phyloP scores from a whole-genome alignment of 2,888 invertebrate genomes.

The Atherix ibis region DNA sequence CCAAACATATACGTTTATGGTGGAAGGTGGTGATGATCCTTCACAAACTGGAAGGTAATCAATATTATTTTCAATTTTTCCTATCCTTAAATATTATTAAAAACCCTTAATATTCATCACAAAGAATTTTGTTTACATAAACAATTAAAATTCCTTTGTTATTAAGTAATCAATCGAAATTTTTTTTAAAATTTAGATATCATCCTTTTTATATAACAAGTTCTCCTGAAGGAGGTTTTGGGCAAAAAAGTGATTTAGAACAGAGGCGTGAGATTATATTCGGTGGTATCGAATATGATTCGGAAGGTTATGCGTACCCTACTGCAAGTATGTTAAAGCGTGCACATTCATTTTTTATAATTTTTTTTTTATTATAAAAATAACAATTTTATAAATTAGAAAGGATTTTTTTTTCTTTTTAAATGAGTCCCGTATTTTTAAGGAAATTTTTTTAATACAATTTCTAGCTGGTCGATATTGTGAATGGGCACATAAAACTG shows the following conservation, averaged over 20 bases:
- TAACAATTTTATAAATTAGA: neutral
- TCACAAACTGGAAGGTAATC: conserved; percentile 57
- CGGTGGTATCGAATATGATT: conserved; percentile 65
- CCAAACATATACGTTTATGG: conserved; percentile 66
- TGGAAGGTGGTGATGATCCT: conserved; percentile 72
- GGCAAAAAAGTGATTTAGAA: conserved; percentile 56
- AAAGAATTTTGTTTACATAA: too few relatives aligned
- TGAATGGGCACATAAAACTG: conserved; percentile 68
- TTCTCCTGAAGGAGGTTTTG: conserved; percentile 71
- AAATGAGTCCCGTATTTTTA: too few relatives aligned
- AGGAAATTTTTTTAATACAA: neutral
- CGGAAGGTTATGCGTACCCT: conserved; percentile 61
- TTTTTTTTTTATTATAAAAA: neutral
- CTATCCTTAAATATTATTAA: neutral
- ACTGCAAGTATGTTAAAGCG: conserved; percentile 44
- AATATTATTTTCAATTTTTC: conserved; percentile 5
- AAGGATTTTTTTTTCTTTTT: too few relatives aligned
- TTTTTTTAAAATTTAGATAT: conserved; percentile 36
- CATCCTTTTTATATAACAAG: conserved; percentile 87
- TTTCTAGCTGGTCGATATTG: conserved; percentile 62
- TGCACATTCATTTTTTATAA: neutral
- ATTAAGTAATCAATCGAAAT: neutral
- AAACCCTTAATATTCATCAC: neutral
- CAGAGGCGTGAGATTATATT: conserved; percentile 56
- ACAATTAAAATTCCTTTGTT: neutral